These are phyloP conservation scores for Dallia pectoralis DNA, from an alignment of 2,797 vertebrate genomes.

Conservation along the genomic window DNA sequence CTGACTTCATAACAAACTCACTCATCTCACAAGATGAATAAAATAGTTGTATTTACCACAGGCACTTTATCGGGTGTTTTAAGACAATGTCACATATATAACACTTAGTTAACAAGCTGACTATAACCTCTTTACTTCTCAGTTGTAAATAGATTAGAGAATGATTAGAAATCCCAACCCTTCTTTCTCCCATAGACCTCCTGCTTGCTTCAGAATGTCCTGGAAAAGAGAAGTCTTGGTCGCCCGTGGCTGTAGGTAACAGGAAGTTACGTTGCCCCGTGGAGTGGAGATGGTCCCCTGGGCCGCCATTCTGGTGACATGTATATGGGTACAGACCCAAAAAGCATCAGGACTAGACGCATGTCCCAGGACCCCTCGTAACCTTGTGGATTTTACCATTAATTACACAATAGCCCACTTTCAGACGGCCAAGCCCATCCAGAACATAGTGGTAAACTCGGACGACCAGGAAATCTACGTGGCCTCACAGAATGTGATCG, in stretches of 20 bases:
- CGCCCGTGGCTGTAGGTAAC: conserved; percentile 51
- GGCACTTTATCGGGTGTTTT: too few relatives aligned
- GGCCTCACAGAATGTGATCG: conserved; percentile 80
- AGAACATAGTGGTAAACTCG: conserved; percentile 75
- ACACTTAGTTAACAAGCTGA: too few relatives aligned
- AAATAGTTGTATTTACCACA: too few relatives aligned
- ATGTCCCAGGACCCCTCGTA: conserved; percentile 68
- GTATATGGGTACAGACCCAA: conserved; percentile 66
- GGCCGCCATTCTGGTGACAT: conserved; percentile 65
- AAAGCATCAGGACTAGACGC: conserved; percentile 58
- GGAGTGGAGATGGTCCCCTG: conserved; percentile 73
- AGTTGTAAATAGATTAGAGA: too few relatives aligned
- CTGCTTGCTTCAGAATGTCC: conserved; percentile 58
- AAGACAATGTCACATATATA: too few relatives aligned
- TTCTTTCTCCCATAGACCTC: conserved; percentile 45
- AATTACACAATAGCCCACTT: conserved; percentile 77
- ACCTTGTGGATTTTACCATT: conserved; percentile 74
- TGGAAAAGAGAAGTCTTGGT: conserved; percentile 33
- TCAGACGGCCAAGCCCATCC: conserved; percentile 68
- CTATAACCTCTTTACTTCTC: too few relatives aligned
- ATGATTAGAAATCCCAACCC: conserved; percentile 33
- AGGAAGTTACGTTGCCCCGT: conserved; percentile 39
- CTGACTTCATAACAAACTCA: too few relatives aligned
- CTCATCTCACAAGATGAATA: too few relatives aligned
- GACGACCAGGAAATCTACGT: conserved; percentile 69